These are phyloP conservation scores for Tachuris rubrigastra DNA, from an alignment of 2,113 vertebrate species.

Conservation along the genomic window DNA sequence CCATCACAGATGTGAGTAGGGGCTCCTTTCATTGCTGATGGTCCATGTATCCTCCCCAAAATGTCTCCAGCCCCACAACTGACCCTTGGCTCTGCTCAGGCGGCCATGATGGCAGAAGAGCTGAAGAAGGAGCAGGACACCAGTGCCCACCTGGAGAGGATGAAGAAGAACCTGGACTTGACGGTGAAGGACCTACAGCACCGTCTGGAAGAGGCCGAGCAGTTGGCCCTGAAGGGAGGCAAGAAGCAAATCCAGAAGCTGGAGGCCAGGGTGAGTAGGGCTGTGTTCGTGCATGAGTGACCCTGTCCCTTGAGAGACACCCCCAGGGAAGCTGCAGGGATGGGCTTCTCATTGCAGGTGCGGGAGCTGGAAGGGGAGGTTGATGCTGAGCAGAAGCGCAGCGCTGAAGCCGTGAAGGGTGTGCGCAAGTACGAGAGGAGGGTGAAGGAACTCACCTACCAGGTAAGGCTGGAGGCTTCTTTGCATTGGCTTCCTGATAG, in stretches of 20 bases:
- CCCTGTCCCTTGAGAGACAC: neutral
- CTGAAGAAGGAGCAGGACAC: conserved; percentile 89
- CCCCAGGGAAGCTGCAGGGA: neutral
- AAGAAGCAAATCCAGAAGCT: conserved; percentile 88
- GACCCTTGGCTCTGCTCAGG: conserved; percentile 3
- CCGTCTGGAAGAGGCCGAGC: neutral
- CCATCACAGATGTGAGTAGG: conserved; percentile 63
- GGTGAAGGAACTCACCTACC: conserved; percentile 81
- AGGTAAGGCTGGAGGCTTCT: conserved; percentile 50
- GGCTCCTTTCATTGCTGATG: rapidly evolving
- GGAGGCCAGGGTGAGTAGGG: conserved; percentile 78
- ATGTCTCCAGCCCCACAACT: neutral
- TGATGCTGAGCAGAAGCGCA: conserved; percentile 82
- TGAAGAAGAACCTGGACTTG: neutral
- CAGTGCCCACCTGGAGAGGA: too few relatives aligned
- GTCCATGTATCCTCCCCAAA: rapidly evolving
- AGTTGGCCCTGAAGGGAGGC: conserved; percentile 75
- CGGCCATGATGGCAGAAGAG: conserved; percentile 91
- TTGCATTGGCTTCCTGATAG: rapidly evolving
- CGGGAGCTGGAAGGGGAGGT: conserved; percentile 84
- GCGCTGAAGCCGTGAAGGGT: conserved; percentile 77
- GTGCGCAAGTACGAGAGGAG: conserved; percentile 81
- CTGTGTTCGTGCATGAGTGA: neutral
- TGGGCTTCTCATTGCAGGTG: conserved; percentile 68
- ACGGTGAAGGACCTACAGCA: neutral